These are phyloP conservation scores for Pseudoatta argentina DNA, from an alignment of 1,140 invertebrate species.

Conservation along the genomic window DNA sequence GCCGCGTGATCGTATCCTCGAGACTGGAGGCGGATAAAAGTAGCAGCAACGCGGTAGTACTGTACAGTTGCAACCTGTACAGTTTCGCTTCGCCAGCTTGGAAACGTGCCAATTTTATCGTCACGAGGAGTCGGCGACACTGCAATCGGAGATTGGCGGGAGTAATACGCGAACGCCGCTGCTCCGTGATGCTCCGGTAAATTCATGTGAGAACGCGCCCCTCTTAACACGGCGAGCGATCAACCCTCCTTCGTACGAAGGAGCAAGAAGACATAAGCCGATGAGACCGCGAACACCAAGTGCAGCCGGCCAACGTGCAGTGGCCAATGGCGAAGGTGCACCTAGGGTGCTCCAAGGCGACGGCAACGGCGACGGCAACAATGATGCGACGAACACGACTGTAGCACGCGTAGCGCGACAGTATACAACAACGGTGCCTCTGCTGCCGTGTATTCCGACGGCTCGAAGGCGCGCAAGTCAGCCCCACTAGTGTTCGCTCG, in stretches of 20 bases:
- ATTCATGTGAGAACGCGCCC: not conserved
- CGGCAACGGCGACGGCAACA: constrained; percentile 25
- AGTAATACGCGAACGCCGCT: not conserved
- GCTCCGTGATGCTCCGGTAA: not conserved
- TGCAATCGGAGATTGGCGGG: not conserved
- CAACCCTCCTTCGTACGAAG: constrained; percentile 13
- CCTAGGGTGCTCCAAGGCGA: not conserved
- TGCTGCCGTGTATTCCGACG: constrained; percentile 72
- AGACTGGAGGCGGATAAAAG: not conserved
- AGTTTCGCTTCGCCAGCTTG: constrained; percentile 58
- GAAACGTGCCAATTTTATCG: constrained; percentile 68
- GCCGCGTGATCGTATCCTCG: constrained; percentile 4
- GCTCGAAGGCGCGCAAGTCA: constrained; percentile 82
- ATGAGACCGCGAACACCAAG: not conserved
- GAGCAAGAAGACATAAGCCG: not conserved
- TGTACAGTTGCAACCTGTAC: not conserved
- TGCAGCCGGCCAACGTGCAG: not conserved
- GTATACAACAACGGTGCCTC: constrained; percentile 63
- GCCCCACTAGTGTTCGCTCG: constrained; percentile 82
- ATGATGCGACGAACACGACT: constrained; percentile 68
- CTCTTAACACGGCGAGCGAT: constrained; percentile 8
- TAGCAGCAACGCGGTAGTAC: not conserved
- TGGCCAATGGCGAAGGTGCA: not conserved
- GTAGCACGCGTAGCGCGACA: constrained; percentile 74
- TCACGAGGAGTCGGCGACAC: constrained; percentile 28